Evolutionary conservation across 2,888 invertebrate genomes (phyloP), one percentile per base, ranked within the genome.

Genomic region (Dryobota labecula): DNA sequence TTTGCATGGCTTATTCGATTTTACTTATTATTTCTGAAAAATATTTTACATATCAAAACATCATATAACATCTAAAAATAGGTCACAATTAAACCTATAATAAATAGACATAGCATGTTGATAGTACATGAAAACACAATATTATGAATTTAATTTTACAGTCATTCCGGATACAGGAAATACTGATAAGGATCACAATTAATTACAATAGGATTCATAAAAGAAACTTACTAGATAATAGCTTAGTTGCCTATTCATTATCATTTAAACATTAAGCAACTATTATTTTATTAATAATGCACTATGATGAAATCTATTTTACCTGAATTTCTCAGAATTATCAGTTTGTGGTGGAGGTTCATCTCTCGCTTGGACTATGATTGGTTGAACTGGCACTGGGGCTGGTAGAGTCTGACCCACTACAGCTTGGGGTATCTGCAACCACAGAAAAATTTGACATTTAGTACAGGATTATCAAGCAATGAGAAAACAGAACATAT

Each of bases 291-390:
- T 41, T 11, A 9, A 36, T 36, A 36, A 36, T 36, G 36, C 36
- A 36, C 9, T 41, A 5, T 15, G 15, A 66, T 15, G 11, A 43
- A 41, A 38, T 69, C 5, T 13, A 7, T 20, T 0, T 27, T 63
- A 95, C 95, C 95, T 94, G 82, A 95, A 95, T 53, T 88, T 92
- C 56, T 95, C 94, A 47, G 87, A 83, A 64, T 88, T 87, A 45
- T 88, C 85, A 11, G 86, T 78, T n/a, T 77, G 79, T n/a, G 51
- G 58, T 24, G 51, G 33, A 47, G 84, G 73, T n/a, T 88, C 87
- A 56, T 80, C 84, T 80, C 83, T 88, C 58, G 90, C 82, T 57
- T 89, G 89, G 18, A 91, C 87, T 66, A 92, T 82, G 27, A 91
- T 85, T 36, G 92, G 92, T 72, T 91, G 89, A 0, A 91, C 83